These are phyloP conservation scores for Lucinisca nassula DNA, from an alignment of 2,888 invertebrate genomes.

Conservation along the genomic window DNA sequence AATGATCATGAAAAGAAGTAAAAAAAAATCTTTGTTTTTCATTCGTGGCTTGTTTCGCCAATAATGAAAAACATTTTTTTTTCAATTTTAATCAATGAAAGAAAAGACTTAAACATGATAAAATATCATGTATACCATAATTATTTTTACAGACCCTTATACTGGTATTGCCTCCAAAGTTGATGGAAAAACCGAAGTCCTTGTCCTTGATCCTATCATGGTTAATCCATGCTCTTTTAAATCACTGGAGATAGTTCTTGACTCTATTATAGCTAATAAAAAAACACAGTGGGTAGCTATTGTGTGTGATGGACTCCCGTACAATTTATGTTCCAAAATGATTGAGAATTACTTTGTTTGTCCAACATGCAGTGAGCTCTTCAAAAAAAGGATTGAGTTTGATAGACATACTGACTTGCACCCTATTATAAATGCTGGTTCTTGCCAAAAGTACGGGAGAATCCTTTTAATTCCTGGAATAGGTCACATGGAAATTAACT, in stretches of 20 bases:
- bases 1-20: too few species aligned
- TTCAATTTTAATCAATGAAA: too few species aligned
- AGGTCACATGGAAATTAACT: constrained; percentile 21
- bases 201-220: background rate
- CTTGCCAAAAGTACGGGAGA: constrained; percentile 6
- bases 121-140: too few species aligned
- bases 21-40: too few species aligned
- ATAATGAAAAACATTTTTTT: too few species aligned
- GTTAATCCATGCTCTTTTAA: constrained; percentile 19
- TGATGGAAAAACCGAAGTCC: background rate
- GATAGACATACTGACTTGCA: background rate
- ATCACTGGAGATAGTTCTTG: background rate
- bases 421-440: background rate
- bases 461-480: background rate
- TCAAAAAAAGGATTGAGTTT: background rate
- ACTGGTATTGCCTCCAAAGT: background rate
- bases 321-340: background rate
- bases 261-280: background rate
- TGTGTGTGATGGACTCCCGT: constrained; percentile 18
- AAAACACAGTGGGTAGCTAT: constrained; percentile 7
- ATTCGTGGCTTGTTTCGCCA: too few species aligned
- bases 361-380: background rate
- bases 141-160: too few species aligned
- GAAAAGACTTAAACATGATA: too few species aligned
- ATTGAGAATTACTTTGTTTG: background rate